Conservation (phyloP, 64 coral and sea anemone species). For the Montipora capricornis region DNA sequence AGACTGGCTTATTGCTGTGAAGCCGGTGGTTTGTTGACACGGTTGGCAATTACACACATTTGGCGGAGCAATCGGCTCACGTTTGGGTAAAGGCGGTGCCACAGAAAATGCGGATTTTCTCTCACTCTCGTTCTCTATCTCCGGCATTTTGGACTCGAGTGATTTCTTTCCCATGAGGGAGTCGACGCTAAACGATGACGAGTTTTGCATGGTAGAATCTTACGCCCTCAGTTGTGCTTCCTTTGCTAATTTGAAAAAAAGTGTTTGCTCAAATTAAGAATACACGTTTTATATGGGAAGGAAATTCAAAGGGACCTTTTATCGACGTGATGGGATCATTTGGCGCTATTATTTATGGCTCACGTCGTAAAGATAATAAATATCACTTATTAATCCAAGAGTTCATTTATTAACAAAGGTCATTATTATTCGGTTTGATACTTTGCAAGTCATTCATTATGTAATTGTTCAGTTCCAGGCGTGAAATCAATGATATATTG, state of each 20-base stretch:
- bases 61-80: constrained; percentile 36
- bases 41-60: constrained; percentile 76
- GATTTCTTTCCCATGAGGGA: constrained; percentile 69
- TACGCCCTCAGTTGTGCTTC: background rate
- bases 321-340: constrained; percentile 58
- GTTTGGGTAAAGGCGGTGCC: constrained; percentile 54
- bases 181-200: constrained; percentile 68
- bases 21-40: constrained; percentile 65
- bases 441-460: background rate
- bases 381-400: constrained; percentile 62
- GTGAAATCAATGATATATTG: constrained; percentile 20
- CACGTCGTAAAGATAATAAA: constrained; percentile 44
- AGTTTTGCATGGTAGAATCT: constrained; percentile 54
- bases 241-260: background rate
- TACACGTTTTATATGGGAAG: constrained; percentile 55
- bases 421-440: constrained; percentile 57
- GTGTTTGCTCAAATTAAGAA: constrained; percentile 24
- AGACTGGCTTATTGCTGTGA: constrained; percentile 57
- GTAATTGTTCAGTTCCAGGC: constrained; percentile 60
- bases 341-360: constrained; percentile 44
- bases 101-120: constrained; percentile 71
- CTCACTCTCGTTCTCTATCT: constrained; percentile 56
- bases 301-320: constrained; percentile 48
- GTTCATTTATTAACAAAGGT: constrained; percentile 69
- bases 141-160: background rate